These are phyloP conservation scores for Leucophora obtusa DNA, from an alignment of 2,888 invertebrate species.

Conservation along the genomic window DNA sequence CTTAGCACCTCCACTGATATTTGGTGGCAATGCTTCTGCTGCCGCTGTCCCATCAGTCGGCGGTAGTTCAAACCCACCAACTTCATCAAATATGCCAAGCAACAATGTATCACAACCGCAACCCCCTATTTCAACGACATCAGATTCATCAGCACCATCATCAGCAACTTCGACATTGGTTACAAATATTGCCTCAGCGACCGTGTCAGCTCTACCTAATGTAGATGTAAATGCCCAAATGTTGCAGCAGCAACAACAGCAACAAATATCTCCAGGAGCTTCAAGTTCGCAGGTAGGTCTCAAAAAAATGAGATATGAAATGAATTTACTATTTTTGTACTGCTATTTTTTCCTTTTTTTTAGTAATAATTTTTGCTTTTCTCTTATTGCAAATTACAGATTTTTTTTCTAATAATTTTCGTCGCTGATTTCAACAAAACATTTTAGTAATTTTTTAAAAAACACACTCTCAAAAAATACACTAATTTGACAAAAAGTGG, in stretches of 20 bases:
- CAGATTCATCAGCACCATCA: conserved; percentile 10
- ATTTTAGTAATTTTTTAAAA: too few species aligned
- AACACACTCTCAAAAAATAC: too few species aligned
- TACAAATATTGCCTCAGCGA: conserved; percentile 4
- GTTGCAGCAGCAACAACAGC: conserved; percentile 72
- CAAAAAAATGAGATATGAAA: too few species aligned
- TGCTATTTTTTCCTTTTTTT: too few species aligned
- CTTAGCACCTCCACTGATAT: conserved; percentile 88
- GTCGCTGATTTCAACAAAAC: too few species aligned
- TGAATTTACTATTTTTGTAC: too few species aligned
- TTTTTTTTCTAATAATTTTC: too few species aligned
- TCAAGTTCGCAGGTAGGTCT: conserved; percentile 42
- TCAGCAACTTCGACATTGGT: conserved; percentile 67
- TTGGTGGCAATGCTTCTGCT: conserved; percentile 69
- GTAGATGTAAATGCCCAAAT: conserved; percentile 45
- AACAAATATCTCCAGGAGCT: conserved; percentile 57
- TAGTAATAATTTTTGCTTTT: too few species aligned
- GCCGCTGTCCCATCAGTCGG: conserved; percentile 18
- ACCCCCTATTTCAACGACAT: conserved; percentile 41
- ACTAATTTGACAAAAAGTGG: too few species aligned
- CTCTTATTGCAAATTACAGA: too few species aligned
- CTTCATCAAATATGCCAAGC: conserved; percentile 59
- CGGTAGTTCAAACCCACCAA: conserved; percentile 11
- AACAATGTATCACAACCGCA: conserved; percentile 68
- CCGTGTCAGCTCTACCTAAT: conserved; percentile 20